phyloP scores from a whole-genome alignment of 2,888 invertebrate genomes.

The Macroteleia sp. region DNA sequence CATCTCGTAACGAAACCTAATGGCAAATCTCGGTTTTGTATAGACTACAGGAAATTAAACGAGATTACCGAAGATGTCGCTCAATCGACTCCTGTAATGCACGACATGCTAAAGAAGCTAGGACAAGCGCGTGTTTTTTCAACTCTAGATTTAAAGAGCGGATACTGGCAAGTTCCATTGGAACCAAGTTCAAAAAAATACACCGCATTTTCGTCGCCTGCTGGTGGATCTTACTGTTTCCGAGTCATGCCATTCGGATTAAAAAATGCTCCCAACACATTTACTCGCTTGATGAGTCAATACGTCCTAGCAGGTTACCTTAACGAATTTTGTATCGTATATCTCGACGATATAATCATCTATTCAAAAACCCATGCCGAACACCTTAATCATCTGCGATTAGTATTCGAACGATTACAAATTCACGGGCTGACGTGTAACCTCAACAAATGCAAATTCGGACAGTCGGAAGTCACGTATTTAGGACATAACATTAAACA shows the following conservation, averaged over 20 bases:
- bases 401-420: constrained; percentile 63
- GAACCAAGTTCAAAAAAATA: no score
- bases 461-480: neutral
- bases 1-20: no score
- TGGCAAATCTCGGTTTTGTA: no score
- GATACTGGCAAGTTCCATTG: no score
- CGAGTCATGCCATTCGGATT: constrained; percentile 69
- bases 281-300: constrained; percentile 71
- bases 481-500: constrained; percentile 14
- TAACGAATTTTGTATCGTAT: constrained; percentile 62
- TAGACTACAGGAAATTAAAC: no score
- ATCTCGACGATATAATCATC: constrained; percentile 74
- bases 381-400: constrained; percentile 58
- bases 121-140: no score
- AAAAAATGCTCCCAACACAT: constrained; percentile 60
- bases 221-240: no score
- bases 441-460: neutral
- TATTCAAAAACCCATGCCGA: constrained; percentile 58
- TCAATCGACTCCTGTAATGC: no score
- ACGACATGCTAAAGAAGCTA: no score
- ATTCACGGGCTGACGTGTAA: constrained; percentile 49
- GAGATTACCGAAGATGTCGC: no score
- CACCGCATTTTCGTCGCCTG: no score
- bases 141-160: no score
- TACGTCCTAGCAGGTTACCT: constrained; percentile 61